Conservation (phyloP, 2,888 invertebrate species). For the Ariolimax columbianus region DNA sequence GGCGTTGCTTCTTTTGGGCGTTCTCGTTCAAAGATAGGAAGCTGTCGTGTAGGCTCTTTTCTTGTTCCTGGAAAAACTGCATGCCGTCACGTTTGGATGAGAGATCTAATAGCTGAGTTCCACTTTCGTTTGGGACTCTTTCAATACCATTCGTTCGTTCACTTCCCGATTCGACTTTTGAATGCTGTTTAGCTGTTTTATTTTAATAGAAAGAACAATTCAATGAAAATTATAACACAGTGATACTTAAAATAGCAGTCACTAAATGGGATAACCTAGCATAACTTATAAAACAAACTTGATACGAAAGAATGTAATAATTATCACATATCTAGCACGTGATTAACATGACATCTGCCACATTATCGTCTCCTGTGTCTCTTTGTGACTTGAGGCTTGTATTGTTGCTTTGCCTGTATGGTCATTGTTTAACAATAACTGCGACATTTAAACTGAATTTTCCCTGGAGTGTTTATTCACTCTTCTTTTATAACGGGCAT, state of each 20-base stretch:
- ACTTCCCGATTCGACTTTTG: neutral
- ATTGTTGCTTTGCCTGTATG: too few relatives aligned
- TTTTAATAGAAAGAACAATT: too few relatives aligned
- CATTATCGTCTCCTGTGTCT: too few relatives aligned
- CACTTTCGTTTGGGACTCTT: constrained; percentile 16
- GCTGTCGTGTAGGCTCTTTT: constrained; percentile 57
- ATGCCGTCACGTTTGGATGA: constrained; percentile 62
- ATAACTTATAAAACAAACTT: neutral
- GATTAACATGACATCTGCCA: too few relatives aligned
- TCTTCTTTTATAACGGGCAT: too few relatives aligned
- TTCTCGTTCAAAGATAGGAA: constrained; percentile 40
- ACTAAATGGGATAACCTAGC: too few relatives aligned
- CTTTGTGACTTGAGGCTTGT: too few relatives aligned
- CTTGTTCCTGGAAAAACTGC: constrained; percentile 68
- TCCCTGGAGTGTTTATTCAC: too few relatives aligned
- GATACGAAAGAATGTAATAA: neutral
- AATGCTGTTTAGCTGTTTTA: neutral
- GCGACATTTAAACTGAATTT: too few relatives aligned
- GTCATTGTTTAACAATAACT: too few relatives aligned
- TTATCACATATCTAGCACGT: neutral
- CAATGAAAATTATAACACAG: too few relatives aligned
- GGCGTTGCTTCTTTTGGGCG: constrained; percentile 30
- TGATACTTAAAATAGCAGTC: too few relatives aligned
- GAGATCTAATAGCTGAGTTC: constrained; percentile 54
- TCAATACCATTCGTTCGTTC: neutral